phyloP scores from a whole-genome alignment of 2,888 invertebrate species.

The Drosophila paramelanica region DNA sequence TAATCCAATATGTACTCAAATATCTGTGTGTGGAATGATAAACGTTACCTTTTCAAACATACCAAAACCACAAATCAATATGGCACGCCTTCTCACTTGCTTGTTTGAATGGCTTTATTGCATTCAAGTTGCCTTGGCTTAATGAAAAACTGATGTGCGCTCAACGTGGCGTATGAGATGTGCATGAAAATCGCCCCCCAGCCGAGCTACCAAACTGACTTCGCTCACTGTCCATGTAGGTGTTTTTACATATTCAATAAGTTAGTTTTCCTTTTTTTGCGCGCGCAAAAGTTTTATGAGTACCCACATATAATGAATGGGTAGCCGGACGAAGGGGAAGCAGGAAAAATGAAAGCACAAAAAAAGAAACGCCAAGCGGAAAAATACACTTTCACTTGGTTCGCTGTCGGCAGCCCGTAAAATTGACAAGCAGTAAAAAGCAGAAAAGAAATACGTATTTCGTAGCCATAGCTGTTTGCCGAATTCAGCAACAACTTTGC shows the following conservation, averaged over 20 bases:
- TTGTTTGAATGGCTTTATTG: slow-evolving; percentile 4
- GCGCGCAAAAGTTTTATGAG: slow-evolving; percentile 39
- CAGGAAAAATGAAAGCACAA: slow-evolving; percentile 38
- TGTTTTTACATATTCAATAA: slow-evolving; percentile 59
- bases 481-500: slow-evolving; percentile 17
- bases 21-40: neutral
- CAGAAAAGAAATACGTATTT: slow-evolving; percentile 38
- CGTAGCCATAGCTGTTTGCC: slow-evolving; percentile 28
- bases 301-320: slow-evolving; percentile 46
- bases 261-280: slow-evolving; percentile 15
- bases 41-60: neutral
- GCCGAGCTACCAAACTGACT: neutral
- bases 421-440: slow-evolving; percentile 75
- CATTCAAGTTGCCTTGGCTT: slow-evolving; percentile 13
- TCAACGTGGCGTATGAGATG: slow-evolving; percentile 55
- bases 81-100: slow-evolving; percentile 19
- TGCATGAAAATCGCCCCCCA: slow-evolving; percentile 21
- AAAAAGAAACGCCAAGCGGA: slow-evolving; percentile 25
- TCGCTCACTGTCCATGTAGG: slow-evolving; percentile 5
- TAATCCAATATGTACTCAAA: neutral
- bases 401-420: slow-evolving; percentile 51
- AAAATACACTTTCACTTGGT: slow-evolving; percentile 45
- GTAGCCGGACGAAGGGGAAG: neutral
- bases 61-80: slow-evolving; percentile 28
- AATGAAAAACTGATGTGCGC: slow-evolving; percentile 37